phyloP scores from a whole-genome alignment of 2,888 invertebrate genomes.

The Temnothorax ravouxi region DNA sequence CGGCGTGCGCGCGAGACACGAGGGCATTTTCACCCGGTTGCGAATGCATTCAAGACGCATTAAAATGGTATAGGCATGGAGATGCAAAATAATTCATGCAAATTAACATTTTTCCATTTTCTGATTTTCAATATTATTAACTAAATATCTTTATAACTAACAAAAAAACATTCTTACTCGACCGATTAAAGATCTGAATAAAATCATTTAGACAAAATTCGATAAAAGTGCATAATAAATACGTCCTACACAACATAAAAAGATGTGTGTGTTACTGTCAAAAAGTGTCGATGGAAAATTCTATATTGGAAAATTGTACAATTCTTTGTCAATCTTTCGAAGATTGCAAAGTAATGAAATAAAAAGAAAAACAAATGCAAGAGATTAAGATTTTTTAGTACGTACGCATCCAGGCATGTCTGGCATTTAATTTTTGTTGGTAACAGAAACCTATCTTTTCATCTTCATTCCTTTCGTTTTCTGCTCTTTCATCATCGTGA shows the following conservation, averaged over 20 bases:
- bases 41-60: not conserved
- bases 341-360: not conserved
- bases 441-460: conserved; percentile 40
- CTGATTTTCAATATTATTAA: not conserved
- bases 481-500: conserved; percentile 26
- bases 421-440: conserved; percentile 39
- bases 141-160: not conserved
- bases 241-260: not conserved
- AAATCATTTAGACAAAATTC: not conserved
- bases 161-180: not conserved
- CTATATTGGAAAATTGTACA: not conserved
- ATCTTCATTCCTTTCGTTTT: conserved; percentile 11
- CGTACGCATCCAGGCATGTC: not conserved
- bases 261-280: not conserved
- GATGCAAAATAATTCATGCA: not conserved
- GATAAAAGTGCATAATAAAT: not conserved
- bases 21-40: not conserved
- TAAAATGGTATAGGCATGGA: not conserved
- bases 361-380: not conserved
- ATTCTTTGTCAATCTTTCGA: not conserved
- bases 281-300: not conserved
- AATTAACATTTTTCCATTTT: not conserved
- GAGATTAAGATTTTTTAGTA: not conserved
- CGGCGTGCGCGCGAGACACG: not conserved
- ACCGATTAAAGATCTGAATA: not conserved